Percentiles rank a stretch among this genome's conserved stretches.
phyloP scores from a whole-genome alignment of 2,113 vertebrate genomes.

The Tauraco erythrolophus region DNA sequence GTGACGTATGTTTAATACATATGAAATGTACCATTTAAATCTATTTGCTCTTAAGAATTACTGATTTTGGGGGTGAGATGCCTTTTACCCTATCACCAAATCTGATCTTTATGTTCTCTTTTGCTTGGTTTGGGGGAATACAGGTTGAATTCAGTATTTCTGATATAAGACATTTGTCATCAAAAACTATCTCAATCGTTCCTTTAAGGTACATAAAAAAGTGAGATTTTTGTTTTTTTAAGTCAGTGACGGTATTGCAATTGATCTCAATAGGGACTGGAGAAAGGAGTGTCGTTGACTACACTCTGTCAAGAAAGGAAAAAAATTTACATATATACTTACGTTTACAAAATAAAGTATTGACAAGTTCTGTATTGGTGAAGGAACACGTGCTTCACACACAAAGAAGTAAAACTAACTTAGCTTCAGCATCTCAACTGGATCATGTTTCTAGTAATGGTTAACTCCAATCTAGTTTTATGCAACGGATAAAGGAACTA shows the following conservation, averaged over 20 bases:
- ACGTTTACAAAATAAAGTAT: background rate
- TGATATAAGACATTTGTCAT: background rate
- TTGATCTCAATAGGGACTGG: background rate
- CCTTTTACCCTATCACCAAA: background rate
- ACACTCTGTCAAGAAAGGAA: background rate
- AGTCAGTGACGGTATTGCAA: background rate
- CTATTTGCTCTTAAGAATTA: background rate
- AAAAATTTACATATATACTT: background rate
- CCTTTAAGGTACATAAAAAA: background rate
- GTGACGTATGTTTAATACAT: background rate
- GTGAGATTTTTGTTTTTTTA: rapidly evolving
- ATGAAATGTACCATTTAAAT: background rate
- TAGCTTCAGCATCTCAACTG: background rate
- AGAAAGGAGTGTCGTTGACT: background rate
- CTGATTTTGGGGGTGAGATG: background rate
- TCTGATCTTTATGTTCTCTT: background rate
- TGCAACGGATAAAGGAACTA: background rate
- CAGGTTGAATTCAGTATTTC: rapidly evolving
- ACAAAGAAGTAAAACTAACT: background rate
- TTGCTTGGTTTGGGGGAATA: background rate
- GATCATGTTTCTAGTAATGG: background rate
- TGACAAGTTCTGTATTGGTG: background rate
- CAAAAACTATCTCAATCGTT: background rate
- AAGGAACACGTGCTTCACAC: background rate
- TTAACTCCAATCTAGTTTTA: background rate